Base-by-base conservation (phyloP, 2,888 invertebrate genomes). In the Caenorhabditis imperialis region DNA sequence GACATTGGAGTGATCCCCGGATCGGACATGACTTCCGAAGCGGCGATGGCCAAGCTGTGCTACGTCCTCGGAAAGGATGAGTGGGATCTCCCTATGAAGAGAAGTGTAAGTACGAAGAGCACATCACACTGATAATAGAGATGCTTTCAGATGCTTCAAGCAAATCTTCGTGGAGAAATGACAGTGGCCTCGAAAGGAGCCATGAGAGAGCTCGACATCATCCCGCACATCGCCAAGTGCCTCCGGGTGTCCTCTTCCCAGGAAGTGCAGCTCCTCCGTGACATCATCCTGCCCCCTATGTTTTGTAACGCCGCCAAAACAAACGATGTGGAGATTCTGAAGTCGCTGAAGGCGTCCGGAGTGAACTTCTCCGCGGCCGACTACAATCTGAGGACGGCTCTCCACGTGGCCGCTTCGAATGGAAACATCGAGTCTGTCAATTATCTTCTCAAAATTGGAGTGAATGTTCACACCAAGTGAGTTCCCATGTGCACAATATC, bases 11-110 rank as follows among this genome's bases (percentile, higher is more conserved):
- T 94, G 1, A 91, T 93, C 25, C 91, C 93, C 0, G 94, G 95
- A 0, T 92, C 91, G 63, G 95, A 95, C 86, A 94, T 95, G 93
- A 97, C 97, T 0, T 93, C 94, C 0, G 97, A 97, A 89, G 95
- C 97, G 0, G 96, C 96, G 0, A 91, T 96, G 8, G 92, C 94
- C 1, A 98, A 98, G 89, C 90, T 98, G 1, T 92, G 93, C 0
- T 97, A 95, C 85, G 94, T 97, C 0, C 90, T 97, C 23, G 93
- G 94, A 0, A 94, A 95, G 87, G 90, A 91, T 5, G 88, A 89
- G 37, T 89, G 89, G 89, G 81, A 86, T 42, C 22, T 88, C 45
- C 86, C 89, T 38, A 86, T 86, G 67, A 90, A 90, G 78, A 84
- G 86, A 75, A 63, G 44, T 37, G 44, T 71, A 18, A 35, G 54